Percentiles rank a stretch among this genome's conserved stretches.
phyloP scores from a whole-genome alignment of 1,140 invertebrate species.

The Andricus grossulariae region DNA sequence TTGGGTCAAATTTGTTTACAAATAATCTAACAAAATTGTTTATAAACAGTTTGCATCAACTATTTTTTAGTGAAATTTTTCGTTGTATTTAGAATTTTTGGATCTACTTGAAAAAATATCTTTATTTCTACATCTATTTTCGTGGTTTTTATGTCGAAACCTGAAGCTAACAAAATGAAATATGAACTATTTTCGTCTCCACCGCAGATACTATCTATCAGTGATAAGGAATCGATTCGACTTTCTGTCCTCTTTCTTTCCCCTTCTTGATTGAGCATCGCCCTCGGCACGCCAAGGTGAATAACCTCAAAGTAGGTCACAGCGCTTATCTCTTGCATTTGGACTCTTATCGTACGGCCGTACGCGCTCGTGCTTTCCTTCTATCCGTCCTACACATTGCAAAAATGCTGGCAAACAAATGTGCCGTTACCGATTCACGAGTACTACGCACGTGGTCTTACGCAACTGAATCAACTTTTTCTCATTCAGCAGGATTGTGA shows the following conservation, averaged over 20 bases:
- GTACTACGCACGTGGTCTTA: conserved; percentile 31
- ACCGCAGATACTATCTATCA: neutral
- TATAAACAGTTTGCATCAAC: no score
- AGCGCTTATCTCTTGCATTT: conserved; percentile 62
- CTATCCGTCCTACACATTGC: conserved; percentile 31
- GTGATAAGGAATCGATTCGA: conserved; percentile 17
- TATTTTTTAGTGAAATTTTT: no score
- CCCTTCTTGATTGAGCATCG: conserved; percentile 36
- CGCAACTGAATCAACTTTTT: conserved; percentile 11
- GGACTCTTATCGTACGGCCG: conserved; percentile 65
- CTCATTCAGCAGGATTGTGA: neutral
- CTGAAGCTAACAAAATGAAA: neutral
- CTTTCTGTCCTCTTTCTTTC: conserved; percentile 29
- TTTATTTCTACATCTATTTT: neutral
- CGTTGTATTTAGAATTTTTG: neutral
- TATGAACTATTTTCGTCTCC: conserved; percentile 2
- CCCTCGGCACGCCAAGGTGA: conserved; percentile 64
- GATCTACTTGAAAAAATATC: neutral
- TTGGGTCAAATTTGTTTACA: no score
- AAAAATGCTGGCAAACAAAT: conserved; percentile 43
- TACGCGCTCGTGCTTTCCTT: conserved; percentile 41
- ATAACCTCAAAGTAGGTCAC: conserved; percentile 73
- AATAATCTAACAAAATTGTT: no score
- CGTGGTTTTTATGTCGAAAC: neutral
- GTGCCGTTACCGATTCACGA: conserved; percentile 16